A percentile compares a stretch with the other conserved stretches of the same genome.
Conservation (phyloP, 2,797 vertebrate species). For the Myripristis murdjan region DNA sequence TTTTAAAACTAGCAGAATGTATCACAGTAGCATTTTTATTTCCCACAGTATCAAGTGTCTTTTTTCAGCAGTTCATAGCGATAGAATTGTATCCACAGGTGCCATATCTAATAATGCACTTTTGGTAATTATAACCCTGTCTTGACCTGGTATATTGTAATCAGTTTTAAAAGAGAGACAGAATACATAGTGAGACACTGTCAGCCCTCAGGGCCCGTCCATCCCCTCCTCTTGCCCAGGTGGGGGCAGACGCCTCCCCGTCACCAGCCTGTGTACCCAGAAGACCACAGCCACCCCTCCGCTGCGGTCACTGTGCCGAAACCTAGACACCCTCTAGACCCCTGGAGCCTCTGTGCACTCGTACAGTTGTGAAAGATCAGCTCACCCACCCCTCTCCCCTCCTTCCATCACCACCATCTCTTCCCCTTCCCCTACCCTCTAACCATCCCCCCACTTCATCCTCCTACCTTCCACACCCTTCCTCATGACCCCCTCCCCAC, state of each 20-base stretch:
- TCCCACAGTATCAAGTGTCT: not conserved
- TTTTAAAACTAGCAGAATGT: not conserved
- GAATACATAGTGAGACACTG: conserved; percentile 16
- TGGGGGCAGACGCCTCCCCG: conserved; percentile 31
- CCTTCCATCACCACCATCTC: conserved; percentile 73
- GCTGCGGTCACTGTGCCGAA: conserved; percentile 70
- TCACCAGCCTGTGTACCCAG: conserved; percentile 55
- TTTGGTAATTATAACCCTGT: conserved; percentile 13
- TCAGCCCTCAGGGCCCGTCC: conserved; percentile 29
- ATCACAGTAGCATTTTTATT: not conserved
- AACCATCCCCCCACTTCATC: conserved; percentile 62
- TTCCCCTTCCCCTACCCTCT: conserved; percentile 71
- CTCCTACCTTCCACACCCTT: conserved; percentile 78
- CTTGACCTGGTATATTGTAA: not conserved
- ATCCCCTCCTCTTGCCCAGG: conserved; percentile 40
- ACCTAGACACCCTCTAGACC: conserved; percentile 89
- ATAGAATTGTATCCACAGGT: not conserved
- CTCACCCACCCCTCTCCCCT: conserved; percentile 47
- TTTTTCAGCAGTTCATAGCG: not conserved
- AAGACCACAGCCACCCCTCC: conserved; percentile 56
- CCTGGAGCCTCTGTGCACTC: conserved; percentile 86
- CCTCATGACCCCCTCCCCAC: conserved; percentile 77
- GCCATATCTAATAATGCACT: not conserved
- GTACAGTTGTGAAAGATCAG: conserved; percentile 72
- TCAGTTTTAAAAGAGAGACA: conserved; percentile 6